Conservation (phyloP, 92 coral and sea anemone genomes). For the Porites rus region DNA sequence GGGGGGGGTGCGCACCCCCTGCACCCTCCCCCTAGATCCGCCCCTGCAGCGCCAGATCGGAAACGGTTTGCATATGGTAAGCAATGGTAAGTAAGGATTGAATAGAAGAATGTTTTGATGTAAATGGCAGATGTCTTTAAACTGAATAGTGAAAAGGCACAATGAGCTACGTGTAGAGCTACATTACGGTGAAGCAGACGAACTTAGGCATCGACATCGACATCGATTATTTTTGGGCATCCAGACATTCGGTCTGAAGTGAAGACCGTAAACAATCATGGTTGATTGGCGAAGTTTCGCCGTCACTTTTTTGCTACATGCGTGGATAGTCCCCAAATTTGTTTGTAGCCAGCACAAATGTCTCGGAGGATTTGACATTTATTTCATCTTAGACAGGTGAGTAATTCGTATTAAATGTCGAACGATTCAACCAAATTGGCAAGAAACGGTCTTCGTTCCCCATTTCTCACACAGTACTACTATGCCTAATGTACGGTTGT, state of each 20-base stretch:
- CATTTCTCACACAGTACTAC: no score
- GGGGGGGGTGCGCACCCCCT: no score
- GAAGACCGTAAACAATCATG: not conserved
- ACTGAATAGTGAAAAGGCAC: not conserved
- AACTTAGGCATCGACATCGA: no score
- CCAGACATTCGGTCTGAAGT: no score
- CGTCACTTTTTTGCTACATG: constrained; percentile 11
- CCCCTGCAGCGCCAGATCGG: constrained; percentile 16
- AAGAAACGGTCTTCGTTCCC: no score
- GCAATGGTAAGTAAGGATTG: not conserved
- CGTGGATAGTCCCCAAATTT: constrained; percentile 17
- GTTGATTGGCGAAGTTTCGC: not conserved
- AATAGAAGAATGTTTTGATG: not conserved
- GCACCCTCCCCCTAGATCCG: no score
- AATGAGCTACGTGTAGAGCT: no score
- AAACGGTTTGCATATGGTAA: not conserved
- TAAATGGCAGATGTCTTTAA: not conserved
- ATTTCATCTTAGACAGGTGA: constrained; percentile 78
- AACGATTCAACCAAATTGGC: no score
- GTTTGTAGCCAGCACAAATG: constrained; percentile 52
- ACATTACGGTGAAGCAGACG: no score
- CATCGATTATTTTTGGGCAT: no score
- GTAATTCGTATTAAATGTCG: constrained; percentile 1
- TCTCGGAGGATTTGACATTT: constrained; percentile 73
- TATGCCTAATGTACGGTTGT: no score